Evolutionary conservation across 1,140 invertebrate species (phyloP), one percentile per base, ranked within the genome.

Genomic region (Branchinecta lindahli): DNA sequence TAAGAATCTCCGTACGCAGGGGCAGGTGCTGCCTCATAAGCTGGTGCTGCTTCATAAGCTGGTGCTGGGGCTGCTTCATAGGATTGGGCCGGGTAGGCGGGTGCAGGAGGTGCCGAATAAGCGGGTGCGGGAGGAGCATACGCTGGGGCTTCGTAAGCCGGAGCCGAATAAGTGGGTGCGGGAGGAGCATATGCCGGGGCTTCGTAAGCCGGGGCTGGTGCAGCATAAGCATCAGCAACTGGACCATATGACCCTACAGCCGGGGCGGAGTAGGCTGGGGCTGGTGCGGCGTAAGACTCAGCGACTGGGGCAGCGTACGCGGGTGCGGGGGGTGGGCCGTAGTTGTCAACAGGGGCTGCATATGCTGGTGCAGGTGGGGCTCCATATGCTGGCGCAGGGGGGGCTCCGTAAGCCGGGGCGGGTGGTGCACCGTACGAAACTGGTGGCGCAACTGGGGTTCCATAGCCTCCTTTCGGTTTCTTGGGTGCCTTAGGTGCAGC

Each of bases 361-460:
- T 61, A 61, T 61, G 52, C 52, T 8, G 73, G 72, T 67, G 75
- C 76, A 20, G 77, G 77, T 6, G 77, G 77, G 9, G 76, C 73
- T 1, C 74, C 72, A 69, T 77, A 78, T 9, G 73, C 69, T 7
- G 75, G 73, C 46, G 71, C 70, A 10, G 70, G 66, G 20, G 8
- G n/a, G 33, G 68, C 44, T 61, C 21, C n/a, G 61, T 46, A 18
- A 45, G 66, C 46, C n/a, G 66, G 15, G 52, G 8, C 66, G 8
- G n/a, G 69, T 45, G 66, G 33, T 15, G 52, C 52, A 15, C 52
- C 69, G 46, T 65, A 47, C 33, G 33, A 33, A 33, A 33, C 33
- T 18, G 46, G 45, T 8, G 52, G 47, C 61, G 71, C 65, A 44
- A 67, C 44, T 9, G 70, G 69, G 44, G 61, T 45, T 21, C 68